Base-by-base conservation (phyloP, 2,113 vertebrate genomes). In the Mugil cephalus region DNA sequence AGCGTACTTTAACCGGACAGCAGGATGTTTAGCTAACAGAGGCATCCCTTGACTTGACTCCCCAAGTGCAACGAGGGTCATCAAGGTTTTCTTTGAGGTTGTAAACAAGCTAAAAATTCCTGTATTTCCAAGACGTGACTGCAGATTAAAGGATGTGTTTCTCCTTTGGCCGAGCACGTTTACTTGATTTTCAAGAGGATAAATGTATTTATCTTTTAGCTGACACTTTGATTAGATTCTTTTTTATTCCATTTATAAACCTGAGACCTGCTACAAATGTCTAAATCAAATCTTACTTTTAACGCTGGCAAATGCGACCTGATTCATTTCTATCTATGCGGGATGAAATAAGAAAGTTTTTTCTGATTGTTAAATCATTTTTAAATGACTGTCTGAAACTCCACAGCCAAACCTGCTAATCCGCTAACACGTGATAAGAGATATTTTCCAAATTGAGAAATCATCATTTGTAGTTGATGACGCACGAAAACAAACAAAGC, bases 21-120 rank as follows among this genome's bases (percentile, higher is more conserved):
- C 85, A 89, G 88, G 88, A 91, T 91, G 88, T 92, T 91, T 89
- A 83, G 75, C 77, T 87, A 67, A 86, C 73, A 74, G 65, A 90
- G 62, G 64, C 83, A 77, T 86, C 80, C 74, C 59, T 80, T 84
- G 76, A 85, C 80, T 86, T 85, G 59, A 69, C 75, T 69, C 61
- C 42, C 61, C 70, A 77, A 83, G 69, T 71, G 74, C 87, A 86
- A 81, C 82, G 74, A 80, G 70, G 74, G 77, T 80, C 83, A 79
- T 83, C 82, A 50, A 76, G 68, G 70, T 89, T 82, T 67, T 82
- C 77, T 72, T 81, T 52, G 75, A 81, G 66, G 70, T 11, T 10
- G 77, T 73, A 83, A 91, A 89, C 88, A 87, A 74, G 68, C 74
- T 40, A 65, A 52, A 30, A 78, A 85, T 86, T 88, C 81, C 59